Evolutionary conservation across 1,140 invertebrate genomes (phyloP), one percentile per base, ranked within the genome.

Genomic region (Tetranychus urticae): DNA sequence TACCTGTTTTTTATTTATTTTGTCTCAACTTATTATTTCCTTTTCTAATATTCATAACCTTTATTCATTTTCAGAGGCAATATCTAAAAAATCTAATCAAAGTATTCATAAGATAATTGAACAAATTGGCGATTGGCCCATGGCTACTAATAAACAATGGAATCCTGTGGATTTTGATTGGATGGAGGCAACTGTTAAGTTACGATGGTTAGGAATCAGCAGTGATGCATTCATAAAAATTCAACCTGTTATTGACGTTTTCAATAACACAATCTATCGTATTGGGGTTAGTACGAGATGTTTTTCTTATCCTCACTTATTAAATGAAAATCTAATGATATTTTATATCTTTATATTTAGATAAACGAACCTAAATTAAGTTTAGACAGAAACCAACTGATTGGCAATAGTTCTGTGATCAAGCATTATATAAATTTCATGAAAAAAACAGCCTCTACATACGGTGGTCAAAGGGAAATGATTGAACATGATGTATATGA

Each of bases 151-250:
- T 0, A 76, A 82, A 5, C 66, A 66, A 1, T 93, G 76, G 1
- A 72, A 73, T 10, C 55, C 67, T 34, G 14, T 6, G 1, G 55
- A 65, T 39, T 89, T 85, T 71, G 77, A 81, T 55, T 92, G 87
- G 88, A 81, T 81, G 66, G 76, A 86, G 63, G 81, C 81, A 8
- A 81, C 89, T 3, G 88, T 85, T 73, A 82, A 79, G 60, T 88
- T 87, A 73, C 76, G 84, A 23, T 74, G 75, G 57, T 72, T 77
- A 4, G 90, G 89, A 3, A 89, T 86, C 69, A 87, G 84, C 6
- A 82, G 88, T 48, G 86, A 91, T 71, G 90, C 92, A 68, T 82
- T 92, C 68, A 77, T 96, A n/a, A 86, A 90, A 68, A 87, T 93
- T 66, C 87, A 85, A 42, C 82, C 93, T 59, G 80, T 81, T 4